Evolutionary conservation across 2,113 vertebrate genomes (phyloP).

Genomic region (Bambusicola thoracicus): DNA sequence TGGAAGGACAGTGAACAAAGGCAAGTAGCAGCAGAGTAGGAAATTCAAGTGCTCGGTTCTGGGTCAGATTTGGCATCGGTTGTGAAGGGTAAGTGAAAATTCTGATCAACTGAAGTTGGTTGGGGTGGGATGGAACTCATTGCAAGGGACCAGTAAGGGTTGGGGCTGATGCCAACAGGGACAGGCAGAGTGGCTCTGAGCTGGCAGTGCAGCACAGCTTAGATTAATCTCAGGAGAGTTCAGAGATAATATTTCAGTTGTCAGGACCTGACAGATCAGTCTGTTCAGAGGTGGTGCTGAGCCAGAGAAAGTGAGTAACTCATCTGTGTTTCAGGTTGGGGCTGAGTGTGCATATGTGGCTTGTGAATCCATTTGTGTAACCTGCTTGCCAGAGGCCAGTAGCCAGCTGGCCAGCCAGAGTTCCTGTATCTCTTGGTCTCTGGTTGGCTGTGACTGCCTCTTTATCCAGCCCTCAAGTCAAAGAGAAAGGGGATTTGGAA

Average conservation of each 20-base stretch:
- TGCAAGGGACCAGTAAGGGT: background rate
- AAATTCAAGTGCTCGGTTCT: background rate
- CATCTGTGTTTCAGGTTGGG: background rate
- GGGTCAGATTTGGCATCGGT: background rate
- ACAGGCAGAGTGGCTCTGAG: background rate
- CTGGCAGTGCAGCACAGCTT: background rate
- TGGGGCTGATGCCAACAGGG: background rate
- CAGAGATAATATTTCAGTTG: background rate
- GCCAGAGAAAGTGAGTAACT: background rate
- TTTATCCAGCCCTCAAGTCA: background rate
- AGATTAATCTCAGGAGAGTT: background rate
- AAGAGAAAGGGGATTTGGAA: background rate
- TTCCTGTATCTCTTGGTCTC: background rate
- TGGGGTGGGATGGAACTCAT: background rate
- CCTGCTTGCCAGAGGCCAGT: background rate
- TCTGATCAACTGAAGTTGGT: background rate
- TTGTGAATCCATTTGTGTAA: background rate
- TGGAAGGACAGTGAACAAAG: background rate
- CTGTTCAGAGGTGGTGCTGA: constrained; percentile 12
- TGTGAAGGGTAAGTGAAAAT: background rate
- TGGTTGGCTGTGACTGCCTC: background rate
- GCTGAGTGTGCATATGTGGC: background rate
- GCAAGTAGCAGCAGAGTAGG: background rate
- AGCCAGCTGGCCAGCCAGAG: background rate
- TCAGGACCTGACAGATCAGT: background rate